These are phyloP conservation scores for Pocillopora meandrina DNA, from an alignment of 92 coral and sea anemone species.

Conservation along the genomic window DNA sequence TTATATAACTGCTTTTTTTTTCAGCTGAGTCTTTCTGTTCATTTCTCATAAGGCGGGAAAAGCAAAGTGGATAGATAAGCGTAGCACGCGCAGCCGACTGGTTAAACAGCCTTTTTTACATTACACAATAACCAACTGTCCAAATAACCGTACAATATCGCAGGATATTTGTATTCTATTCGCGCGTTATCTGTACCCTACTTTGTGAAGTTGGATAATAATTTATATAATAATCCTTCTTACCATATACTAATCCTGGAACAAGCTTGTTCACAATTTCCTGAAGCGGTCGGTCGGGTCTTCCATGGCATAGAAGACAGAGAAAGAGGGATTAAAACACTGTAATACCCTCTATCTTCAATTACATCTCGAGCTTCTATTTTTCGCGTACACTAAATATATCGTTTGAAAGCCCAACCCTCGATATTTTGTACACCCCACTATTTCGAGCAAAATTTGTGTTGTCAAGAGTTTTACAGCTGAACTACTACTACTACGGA, in stretches of 20 bases:
- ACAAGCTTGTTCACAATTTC: conserved; percentile 81
- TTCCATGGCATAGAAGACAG: neutral
- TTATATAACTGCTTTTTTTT: neutral
- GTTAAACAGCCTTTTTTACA: no score
- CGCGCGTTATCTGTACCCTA: no score
- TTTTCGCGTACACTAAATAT: neutral
- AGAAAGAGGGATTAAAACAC: neutral
- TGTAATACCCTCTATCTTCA: neutral
- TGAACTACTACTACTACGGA: no score
- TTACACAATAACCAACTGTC: no score
- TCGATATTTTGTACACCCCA: no score
- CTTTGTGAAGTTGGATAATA: neutral
- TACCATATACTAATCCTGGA: conserved; percentile 74
- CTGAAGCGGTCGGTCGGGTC: conserved; percentile 84
- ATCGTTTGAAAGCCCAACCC: no score
- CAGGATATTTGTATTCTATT: no score
- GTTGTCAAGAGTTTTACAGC: no score
- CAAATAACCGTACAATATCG: no score
- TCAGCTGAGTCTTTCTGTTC: neutral
- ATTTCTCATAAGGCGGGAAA: neutral
- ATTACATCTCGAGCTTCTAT: neutral
- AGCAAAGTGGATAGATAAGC: neutral
- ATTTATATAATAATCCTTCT: neutral
- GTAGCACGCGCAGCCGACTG: no score
- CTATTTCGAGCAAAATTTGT: no score